Evolutionary conservation across 2,113 vertebrate genomes (phyloP).

Genomic region (Puffinus mauretanicus): DNA sequence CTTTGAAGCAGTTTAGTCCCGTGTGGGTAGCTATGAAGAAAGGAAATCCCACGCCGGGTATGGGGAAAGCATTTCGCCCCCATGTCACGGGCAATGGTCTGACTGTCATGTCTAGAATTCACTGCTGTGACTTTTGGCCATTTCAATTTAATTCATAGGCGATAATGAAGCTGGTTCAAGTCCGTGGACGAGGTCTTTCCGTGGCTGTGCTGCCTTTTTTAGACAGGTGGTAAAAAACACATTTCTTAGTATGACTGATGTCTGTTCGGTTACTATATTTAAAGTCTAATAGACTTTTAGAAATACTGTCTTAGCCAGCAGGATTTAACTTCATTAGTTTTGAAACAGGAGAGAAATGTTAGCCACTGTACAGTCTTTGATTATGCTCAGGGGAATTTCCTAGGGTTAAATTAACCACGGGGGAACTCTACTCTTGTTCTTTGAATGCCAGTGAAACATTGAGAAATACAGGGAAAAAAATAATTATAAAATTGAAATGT

Average conservation of each 20-base stretch:
- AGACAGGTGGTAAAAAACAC: constrained; percentile 35
- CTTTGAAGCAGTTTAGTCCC: background rate
- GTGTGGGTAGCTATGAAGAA: background rate
- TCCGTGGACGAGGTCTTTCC: background rate
- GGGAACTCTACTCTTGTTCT: constrained; percentile 19
- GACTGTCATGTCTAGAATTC: background rate
- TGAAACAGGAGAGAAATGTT: constrained; percentile 51
- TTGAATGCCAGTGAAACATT: constrained; percentile 47
- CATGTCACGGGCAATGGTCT: background rate
- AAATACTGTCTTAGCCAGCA: constrained; percentile 52
- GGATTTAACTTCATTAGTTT: constrained; percentile 66
- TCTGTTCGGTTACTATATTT: constrained; percentile 29
- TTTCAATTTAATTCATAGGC: background rate
- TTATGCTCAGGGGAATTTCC: constrained; percentile 50
- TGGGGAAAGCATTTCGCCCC: background rate
- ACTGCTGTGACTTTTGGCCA: constrained; percentile 27
- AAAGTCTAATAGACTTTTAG: constrained; percentile 35
- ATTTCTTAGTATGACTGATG: constrained; percentile 20
- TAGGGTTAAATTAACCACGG: constrained; percentile 59
- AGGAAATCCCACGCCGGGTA: background rate
- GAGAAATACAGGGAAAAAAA: constrained; percentile 35
- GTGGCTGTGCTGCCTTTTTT: background rate
- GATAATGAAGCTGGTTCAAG: constrained; percentile 14
- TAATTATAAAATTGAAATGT: constrained; percentile 40
- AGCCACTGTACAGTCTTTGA: constrained; percentile 47